phyloP scores from a whole-genome alignment of 1,140 invertebrate genomes.

The Drosophila pseudoananassae region DNA sequence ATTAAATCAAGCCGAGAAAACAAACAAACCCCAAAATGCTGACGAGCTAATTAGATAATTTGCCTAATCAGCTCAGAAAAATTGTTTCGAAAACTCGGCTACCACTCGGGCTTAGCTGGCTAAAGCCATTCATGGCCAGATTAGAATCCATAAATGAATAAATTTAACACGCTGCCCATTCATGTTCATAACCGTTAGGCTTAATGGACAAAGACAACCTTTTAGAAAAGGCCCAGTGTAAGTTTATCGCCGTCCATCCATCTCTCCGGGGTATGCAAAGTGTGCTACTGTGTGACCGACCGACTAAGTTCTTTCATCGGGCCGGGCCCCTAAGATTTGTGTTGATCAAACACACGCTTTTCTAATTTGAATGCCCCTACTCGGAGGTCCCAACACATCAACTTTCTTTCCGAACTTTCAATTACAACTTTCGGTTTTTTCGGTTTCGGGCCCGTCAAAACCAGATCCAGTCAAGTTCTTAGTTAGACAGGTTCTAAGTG shows the following conservation, averaged over 20 bases:
- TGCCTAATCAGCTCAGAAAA: slow-evolving; percentile 53
- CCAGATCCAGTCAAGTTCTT: slow-evolving; percentile 20
- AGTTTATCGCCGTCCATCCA: slow-evolving; percentile 13
- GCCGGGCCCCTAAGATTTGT: slow-evolving; percentile 31
- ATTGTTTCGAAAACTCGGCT: slow-evolving; percentile 34
- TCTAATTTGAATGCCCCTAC: slow-evolving; percentile 56
- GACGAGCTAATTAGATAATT: slow-evolving; percentile 66
- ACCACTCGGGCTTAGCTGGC: neutral
- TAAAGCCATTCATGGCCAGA: slow-evolving; percentile 30
- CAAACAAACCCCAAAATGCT: slow-evolving; percentile 38
- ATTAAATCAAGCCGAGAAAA: slow-evolving; percentile 31
- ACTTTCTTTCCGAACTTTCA: slow-evolving; percentile 76
- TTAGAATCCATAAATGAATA: slow-evolving; percentile 58
- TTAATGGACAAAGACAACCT: slow-evolving; percentile 64
- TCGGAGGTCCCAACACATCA: slow-evolving; percentile 38
- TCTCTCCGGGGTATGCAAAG: slow-evolving; percentile 48
- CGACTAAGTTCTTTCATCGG: slow-evolving; percentile 23
- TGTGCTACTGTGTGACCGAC: slow-evolving; percentile 68
- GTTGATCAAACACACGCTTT: slow-evolving; percentile 57
- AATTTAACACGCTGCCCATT: slow-evolving; percentile 51
- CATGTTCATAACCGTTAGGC: slow-evolving; percentile 62
- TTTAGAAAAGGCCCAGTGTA: slow-evolving; percentile 16
- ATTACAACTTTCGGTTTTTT: slow-evolving; percentile 73
- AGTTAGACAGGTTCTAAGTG: slow-evolving; percentile 46
- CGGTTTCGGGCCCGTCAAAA: slow-evolving; percentile 18